Base-by-base conservation (phyloP, 2,888 invertebrate genomes). In the Nomada goodeniana region DNA sequence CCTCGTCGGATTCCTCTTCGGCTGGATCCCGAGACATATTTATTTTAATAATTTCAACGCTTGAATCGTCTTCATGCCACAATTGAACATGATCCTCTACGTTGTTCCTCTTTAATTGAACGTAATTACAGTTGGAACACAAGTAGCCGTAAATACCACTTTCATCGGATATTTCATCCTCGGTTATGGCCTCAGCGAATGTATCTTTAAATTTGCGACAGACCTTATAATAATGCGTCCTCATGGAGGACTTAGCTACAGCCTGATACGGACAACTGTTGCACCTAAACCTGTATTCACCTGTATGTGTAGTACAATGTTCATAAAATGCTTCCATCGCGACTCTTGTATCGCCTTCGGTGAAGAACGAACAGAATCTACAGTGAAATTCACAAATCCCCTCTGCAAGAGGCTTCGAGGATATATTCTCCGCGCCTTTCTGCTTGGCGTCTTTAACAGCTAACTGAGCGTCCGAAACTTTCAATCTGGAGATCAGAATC, bases 231-330 rank as follows among this genome's bases (percentile, higher is more conserved):
- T 90, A 93, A 68, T 94, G 94, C 0, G 92, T 90, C n/a, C 85
- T 91, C 75, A 93, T 90, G 0, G 93, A 92, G 0, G 91, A 88
- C 63, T 90, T 92, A 0, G 91, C 88, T 89, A 90, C 94, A 91
- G 86, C 90, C 88, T 84, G 92, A 91, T 81, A 92, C 72, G 92
- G 87, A 86, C 97, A 98, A 64, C 94, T 93, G 0, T 95, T 95
- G 92, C 97, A 98, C 29, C 94, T 92, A 80, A 95, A 96, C 73
- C 96, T 95, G 87, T 96, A 97, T 93, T 98, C 98, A 0, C 98
- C 98, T 0, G 97, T 98, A 81, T 98, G 98, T 64, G 94, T 95
- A 29, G 96, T 95, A 57, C 97, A 94, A 90, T 98, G 98, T 91
- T 97, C 96, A 89, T 96, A 96, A 91, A 97, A 96, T 7, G 92